phyloP scores from a whole-genome alignment of 2,888 invertebrate genomes.

The Lumbricus terrestris region DNA sequence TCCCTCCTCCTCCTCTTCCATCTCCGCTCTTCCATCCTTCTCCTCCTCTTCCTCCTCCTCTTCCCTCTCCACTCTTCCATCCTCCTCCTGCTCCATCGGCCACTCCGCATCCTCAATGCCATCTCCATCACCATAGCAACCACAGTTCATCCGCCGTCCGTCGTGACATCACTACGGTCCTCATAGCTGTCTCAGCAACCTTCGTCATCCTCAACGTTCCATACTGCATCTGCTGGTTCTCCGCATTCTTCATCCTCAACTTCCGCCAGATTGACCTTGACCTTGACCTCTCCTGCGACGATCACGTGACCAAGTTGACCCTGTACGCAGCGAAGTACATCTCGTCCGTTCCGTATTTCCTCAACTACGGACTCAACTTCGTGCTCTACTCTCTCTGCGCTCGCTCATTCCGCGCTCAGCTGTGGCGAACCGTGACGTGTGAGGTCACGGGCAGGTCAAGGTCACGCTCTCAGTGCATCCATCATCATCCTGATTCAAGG shows the following conservation, averaged over 20 bases:
- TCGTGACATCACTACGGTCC: constrained; percentile 27
- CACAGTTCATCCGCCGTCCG: background rate
- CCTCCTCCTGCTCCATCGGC: background rate
- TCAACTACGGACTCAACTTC: constrained; percentile 35
- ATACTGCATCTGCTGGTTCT: constrained; percentile 34
- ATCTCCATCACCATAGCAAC: background rate
- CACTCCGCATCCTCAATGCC: background rate
- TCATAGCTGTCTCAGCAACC: constrained; percentile 31
- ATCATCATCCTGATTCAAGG: background rate
- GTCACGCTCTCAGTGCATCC: background rate
- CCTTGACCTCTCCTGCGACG: background rate
- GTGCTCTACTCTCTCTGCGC: constrained; percentile 32
- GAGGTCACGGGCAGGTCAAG: background rate
- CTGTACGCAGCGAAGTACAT: constrained; percentile 32
- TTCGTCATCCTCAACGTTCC: constrained; percentile 34
- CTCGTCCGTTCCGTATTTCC: constrained; percentile 33
- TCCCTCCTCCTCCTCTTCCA: too few species aligned
- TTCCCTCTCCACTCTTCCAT: background rate
- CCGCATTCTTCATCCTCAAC: constrained; percentile 25
- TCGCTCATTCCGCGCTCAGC: constrained; percentile 25
- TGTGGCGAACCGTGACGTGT: constrained; percentile 15
- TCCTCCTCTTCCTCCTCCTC: background rate
- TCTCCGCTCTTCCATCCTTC: background rate
- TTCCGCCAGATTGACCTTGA: background rate
- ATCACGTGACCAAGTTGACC: background rate